Evolutionary conservation across 2,797 vertebrate genomes (phyloP), one percentile per base, ranked within the genome.

Genomic region (Linurgus olivaceus): DNA sequence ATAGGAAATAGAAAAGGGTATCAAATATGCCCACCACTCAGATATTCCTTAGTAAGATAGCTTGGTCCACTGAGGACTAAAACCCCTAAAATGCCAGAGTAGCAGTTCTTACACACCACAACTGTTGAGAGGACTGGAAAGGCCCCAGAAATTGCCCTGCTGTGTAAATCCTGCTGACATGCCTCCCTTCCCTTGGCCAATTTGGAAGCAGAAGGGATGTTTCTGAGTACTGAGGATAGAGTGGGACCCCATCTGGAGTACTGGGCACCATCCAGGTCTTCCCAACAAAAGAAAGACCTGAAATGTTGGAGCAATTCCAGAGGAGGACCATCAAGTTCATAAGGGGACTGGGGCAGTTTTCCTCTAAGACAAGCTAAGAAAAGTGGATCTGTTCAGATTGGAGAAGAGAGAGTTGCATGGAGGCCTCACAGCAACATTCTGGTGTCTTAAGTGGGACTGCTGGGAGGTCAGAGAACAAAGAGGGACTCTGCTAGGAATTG

Each of bases 381-480:
- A 54, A 35, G 8, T 37, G 3, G 0, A 9, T 18, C 9, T 54
- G 7, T 7, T 42, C 31, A 74, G 16, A 18, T 3, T 61, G 77
- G 25, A 61, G 40, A 47, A 66, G 25, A 51, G 33, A 54, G 31
- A 18, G 5, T 61, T 54, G 15, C 5, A 5, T 47, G 47, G 25
- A 31, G 21, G 37, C 17, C 14, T 52, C 52, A 19, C 23, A 54
- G 35, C 15, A 47, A 13, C 12, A 9, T 54, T 54, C 18, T 1
- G 3, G 40, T 28, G 14, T 42, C 8, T 31, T 21, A 35, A 54
- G 12, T 0, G 5, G 9, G 13, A 9, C 9, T 35, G 1, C 54
- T 55, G 48, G 31, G 31, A 65, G 55, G 54, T 31, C 40, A 28
- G 31, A 80, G 54, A 40, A 40, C 14, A 40, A 40, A 40, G 38